Evolutionary conservation across 2,113 vertebrate genomes (phyloP).

Genomic region (Nansenia antarctica): DNA sequence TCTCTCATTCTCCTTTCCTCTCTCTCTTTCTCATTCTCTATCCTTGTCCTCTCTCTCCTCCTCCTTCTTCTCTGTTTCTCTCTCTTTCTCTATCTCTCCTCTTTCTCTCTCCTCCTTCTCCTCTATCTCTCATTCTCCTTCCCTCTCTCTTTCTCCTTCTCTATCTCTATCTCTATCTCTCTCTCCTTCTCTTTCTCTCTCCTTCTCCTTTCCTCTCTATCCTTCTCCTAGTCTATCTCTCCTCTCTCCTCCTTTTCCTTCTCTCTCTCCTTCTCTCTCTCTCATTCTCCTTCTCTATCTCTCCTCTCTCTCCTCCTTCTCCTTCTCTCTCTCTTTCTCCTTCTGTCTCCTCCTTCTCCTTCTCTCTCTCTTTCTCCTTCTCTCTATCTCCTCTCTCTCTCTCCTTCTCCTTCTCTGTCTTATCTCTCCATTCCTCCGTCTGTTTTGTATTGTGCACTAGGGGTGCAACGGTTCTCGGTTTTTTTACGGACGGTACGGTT

Average conservation of each 20-base stretch:
- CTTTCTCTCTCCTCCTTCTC: neutral
- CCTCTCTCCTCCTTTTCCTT: neutral
- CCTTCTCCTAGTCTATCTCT: neutral
- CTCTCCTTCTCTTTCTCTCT: neutral
- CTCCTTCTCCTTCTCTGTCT: neutral
- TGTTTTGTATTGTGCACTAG: no score
- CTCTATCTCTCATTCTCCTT: neutral
- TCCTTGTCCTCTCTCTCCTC: neutral
- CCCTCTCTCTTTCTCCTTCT: neutral
- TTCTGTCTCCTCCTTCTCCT: neutral
- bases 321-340: neutral
- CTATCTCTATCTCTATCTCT: no score
- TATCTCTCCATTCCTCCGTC: neutral
- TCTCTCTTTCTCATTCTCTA: neutral
- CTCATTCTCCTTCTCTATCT: neutral
- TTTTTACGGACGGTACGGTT: no score
- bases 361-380: neutral
- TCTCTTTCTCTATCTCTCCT: neutral
- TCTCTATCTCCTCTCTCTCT: neutral
- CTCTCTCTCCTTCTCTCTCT: neutral
- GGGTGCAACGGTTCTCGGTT: no score
- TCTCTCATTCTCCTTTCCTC: neutral
- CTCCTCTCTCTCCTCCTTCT: neutral
- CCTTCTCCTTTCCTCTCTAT: neutral
- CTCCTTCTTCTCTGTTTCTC: neutral